phyloP scores from a whole-genome alignment of 2,888 invertebrate genomes.

The Zygaena filipendulae region DNA sequence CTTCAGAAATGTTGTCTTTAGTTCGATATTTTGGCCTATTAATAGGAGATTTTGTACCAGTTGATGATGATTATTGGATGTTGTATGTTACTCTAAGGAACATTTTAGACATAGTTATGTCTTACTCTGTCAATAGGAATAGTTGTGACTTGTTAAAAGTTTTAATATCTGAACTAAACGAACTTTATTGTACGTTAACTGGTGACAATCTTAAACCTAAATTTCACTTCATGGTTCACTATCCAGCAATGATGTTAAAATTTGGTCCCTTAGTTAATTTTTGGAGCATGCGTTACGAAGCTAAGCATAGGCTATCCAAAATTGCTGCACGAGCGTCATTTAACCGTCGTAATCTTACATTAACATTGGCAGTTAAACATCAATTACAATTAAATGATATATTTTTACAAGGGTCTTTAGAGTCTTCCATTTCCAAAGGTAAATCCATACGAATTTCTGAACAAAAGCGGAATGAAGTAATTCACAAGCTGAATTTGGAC shows the following conservation, averaged over 20 bases:
- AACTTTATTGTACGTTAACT: conserved; percentile 1
- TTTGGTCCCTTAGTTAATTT: not conserved
- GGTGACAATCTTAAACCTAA: conserved; percentile 2
- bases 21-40: conserved; percentile 7
- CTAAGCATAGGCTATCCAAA: conserved; percentile 10
- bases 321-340: conserved; percentile 10
- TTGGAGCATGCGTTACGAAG: not conserved
- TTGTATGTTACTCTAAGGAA: not conserved
- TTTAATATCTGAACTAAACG: conserved; percentile 3
- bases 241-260: not conserved
- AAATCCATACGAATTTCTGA: conserved; percentile 1
- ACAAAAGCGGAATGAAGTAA: not conserved
- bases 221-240: not conserved
- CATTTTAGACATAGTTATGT: not conserved
- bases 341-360: conserved; percentile 12
- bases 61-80: not conserved
- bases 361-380: conserved; percentile 8
- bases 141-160: not conserved
- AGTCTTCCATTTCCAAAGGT: conserved; percentile 1
- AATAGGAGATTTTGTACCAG: conserved; percentile 3
- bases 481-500: not conserved
- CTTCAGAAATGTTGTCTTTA: conserved; percentile 4
- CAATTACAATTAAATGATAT: conserved; percentile 10
- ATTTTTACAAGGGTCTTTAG: conserved; percentile 8
- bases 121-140: not conserved